phyloP scores from a whole-genome alignment of 2,888 invertebrate genomes.

The Caenorhabditis wallacei region DNA sequence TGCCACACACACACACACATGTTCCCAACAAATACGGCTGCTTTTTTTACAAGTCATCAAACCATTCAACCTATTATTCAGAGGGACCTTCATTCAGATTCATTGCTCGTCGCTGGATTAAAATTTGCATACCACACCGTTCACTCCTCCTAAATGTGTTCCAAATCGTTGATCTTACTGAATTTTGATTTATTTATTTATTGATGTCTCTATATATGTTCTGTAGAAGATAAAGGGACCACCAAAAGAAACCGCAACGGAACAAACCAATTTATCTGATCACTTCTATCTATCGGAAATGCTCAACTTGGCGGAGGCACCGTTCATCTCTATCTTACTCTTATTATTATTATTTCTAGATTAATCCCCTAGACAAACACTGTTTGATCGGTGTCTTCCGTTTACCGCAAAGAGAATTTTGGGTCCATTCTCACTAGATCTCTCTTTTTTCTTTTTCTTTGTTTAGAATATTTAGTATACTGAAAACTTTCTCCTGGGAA shows the following conservation, averaged over 20 bases:
- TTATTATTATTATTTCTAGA: too few species aligned
- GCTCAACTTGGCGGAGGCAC: slow-evolving; percentile 36
- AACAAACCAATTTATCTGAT: slow-evolving; percentile 59
- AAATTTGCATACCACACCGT: slow-evolving; percentile 55
- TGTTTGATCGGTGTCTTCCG: slow-evolving; percentile 53
- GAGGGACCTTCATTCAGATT: slow-evolving; percentile 35
- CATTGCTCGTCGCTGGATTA: slow-evolving; percentile 32
- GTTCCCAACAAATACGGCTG: slow-evolving; percentile 33
- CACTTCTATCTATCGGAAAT: slow-evolving; percentile 22
- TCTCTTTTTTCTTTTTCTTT: slow-evolving; percentile 36
- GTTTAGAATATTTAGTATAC: slow-evolving; percentile 6
- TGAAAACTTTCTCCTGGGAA: slow-evolving; percentile 30
- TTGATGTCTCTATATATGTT: neutral
- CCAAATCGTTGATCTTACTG: slow-evolving; percentile 30
- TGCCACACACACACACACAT: slow-evolving; percentile 39
- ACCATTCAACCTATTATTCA: too few species aligned
- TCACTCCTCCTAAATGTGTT: slow-evolving; percentile 11
- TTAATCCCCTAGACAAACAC: slow-evolving; percentile 47
- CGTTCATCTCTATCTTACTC: slow-evolving; percentile 16
- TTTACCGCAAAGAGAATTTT: slow-evolving; percentile 53
- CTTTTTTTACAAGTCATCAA: too few species aligned
- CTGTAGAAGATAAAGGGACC: neutral
- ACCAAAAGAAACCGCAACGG: slow-evolving; percentile 40
- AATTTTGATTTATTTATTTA: slow-evolving; percentile 2
- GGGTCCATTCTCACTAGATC: slow-evolving; percentile 43